Percentiles rank a stretch among this genome's conserved stretches.
Conservation (phyloP, 2,113 vertebrate species). For the Climacteris rufus region DNA sequence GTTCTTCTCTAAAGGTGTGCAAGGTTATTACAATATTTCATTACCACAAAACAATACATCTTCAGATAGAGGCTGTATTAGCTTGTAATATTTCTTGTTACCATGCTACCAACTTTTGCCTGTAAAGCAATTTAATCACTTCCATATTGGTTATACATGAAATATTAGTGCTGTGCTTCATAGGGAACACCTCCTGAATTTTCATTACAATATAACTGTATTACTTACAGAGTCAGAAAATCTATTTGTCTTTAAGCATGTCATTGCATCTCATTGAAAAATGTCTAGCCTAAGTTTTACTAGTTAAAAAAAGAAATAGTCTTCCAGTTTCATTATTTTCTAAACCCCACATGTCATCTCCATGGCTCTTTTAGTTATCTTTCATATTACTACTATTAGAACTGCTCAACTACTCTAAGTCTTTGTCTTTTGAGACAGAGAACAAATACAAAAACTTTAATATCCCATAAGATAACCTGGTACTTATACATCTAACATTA, state of each 20-base stretch:
- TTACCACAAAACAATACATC: background rate
- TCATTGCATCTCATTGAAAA: background rate
- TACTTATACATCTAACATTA: background rate
- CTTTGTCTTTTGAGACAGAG: background rate
- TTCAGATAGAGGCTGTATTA: background rate
- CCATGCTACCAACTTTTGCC: background rate
- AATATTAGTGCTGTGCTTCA: conserved; percentile 20
- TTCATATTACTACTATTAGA: background rate
- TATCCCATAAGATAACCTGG: background rate
- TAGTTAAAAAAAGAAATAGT: background rate
- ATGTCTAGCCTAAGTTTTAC: background rate
- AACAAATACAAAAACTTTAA: background rate
- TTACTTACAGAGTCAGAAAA: conserved; percentile 13
- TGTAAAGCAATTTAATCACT: conserved; percentile 33
- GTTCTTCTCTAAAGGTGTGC: background rate
- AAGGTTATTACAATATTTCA: conserved; percentile 13
- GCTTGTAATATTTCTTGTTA: background rate
- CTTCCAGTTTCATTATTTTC: background rate
- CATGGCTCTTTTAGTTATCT: background rate
- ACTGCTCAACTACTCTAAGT: background rate
- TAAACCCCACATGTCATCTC: background rate
- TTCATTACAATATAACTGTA: background rate
- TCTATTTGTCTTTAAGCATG: background rate
- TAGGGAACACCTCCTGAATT: background rate
- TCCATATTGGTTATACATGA: background rate